Evolutionary conservation across 2,113 vertebrate species (phyloP).

Genomic region (Peucedramus taeniatus): DNA sequence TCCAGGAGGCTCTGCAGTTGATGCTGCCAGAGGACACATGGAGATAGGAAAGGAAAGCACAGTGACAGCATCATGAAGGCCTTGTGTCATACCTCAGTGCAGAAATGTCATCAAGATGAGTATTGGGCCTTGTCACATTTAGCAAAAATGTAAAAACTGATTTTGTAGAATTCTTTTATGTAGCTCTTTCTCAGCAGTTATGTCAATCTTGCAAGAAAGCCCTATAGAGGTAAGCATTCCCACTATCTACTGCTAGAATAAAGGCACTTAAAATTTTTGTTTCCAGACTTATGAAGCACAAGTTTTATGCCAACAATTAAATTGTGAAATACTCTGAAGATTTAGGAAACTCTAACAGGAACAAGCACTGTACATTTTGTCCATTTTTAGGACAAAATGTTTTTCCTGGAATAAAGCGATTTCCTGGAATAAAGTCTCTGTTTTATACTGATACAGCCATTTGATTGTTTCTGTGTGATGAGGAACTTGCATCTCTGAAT

Average conservation of each 20-base stretch:
- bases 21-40: not conserved
- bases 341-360: not conserved
- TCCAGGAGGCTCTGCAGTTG: not conserved
- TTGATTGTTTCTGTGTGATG: not conserved
- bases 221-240: not conserved
- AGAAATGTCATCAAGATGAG: not conserved
- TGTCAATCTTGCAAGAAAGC: not conserved
- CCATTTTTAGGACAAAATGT: not conserved
- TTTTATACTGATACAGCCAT: not conserved
- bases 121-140: not conserved
- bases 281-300: not conserved
- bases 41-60: not conserved
- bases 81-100: not conserved
- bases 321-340: slow-evolving; percentile 7
- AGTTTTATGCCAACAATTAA: not conserved
- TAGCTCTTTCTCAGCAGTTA: not conserved
- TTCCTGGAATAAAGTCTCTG: not conserved
- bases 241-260: not conserved
- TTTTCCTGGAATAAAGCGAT: not conserved
- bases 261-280: not conserved
- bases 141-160: not conserved
- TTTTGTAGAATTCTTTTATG: not conserved
- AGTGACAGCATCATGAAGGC: not conserved
- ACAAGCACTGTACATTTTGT: not conserved
- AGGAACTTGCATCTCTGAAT: not conserved